Conservation (phyloP, 2,113 vertebrate species). For the Nothobranchius furzeri region DNA sequence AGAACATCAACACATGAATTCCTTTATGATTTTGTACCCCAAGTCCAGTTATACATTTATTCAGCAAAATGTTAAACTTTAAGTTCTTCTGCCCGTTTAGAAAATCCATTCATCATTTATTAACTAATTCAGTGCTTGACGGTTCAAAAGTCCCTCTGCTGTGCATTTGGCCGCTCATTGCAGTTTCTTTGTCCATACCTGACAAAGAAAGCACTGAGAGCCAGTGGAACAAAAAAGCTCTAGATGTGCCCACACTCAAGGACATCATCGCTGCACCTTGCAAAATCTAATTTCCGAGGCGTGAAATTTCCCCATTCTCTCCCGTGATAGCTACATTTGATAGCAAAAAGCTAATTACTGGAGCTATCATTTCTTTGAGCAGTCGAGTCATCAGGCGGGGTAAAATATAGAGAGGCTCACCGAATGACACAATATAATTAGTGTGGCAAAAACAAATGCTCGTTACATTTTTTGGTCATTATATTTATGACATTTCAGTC, state of each 20-base stretch:
- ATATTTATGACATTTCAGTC: slow-evolving; percentile 35
- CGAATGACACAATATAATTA: slow-evolving; percentile 61
- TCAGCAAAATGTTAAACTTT: too few species aligned
- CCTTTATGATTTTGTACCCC: too few species aligned
- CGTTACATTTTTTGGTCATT: slow-evolving; percentile 31
- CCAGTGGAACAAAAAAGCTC: slow-evolving; percentile 36
- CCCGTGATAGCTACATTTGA: slow-evolving; percentile 75
- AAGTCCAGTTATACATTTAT: too few species aligned
- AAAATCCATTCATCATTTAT: too few species aligned
- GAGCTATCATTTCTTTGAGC: slow-evolving; percentile 64
- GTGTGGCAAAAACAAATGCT: slow-evolving; percentile 62
- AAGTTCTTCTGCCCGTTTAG: too few species aligned
- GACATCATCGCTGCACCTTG: slow-evolving; percentile 68
- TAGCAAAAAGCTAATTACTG: slow-evolving; percentile 75
- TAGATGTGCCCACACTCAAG: slow-evolving; percentile 66
- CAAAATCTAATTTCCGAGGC: slow-evolving; percentile 76
- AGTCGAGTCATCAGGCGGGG: slow-evolving; percentile 62
- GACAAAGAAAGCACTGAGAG: slow-evolving; percentile 30
- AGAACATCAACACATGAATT: too few species aligned
- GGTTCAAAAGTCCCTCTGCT: slow-evolving; percentile 40
- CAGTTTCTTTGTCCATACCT: slow-evolving; percentile 32
- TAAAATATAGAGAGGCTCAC: slow-evolving; percentile 44
- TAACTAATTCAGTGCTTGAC: slow-evolving; percentile 33
- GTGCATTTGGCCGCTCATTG: slow-evolving; percentile 52
- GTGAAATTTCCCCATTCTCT: slow-evolving; percentile 77